Evolutionary conservation across 2,888 invertebrate genomes (phyloP), one percentile per base, ranked within the genome.

Genomic region (Muscina levida): DNA sequence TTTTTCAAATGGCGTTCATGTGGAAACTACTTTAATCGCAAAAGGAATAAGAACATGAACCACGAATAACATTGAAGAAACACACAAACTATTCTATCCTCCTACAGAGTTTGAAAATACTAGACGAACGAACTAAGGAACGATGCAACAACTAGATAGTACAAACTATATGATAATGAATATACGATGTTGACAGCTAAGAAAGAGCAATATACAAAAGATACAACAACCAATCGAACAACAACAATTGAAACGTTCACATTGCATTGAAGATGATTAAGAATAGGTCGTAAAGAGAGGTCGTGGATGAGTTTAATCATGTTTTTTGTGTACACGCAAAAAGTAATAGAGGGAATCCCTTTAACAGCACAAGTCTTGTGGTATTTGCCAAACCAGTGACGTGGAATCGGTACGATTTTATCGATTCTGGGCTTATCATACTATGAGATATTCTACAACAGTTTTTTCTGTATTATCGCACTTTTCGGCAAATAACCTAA

Each of bases 111-210:
- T n/a, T 59, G 62, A 57, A 72, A 68, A 15, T 39, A 56, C 2
- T 19, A 26, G n/a, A 37, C 11, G 26, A 73, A 53, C 22, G 37
- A 62, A 59, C 37, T 10, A 17, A 59, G 19, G 11, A 48, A 51
- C 51, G 19, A n/a, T n/a, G 56, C 19, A 56, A 31, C 31, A 24
- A 26, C 56, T 13, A n/a, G 6, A 44, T 10, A 19, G 10, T 11
- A 59, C 19, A 39, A 62, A 46, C 56, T 39, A 70, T 56, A 65
- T 46, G 65, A 70, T 82, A 84, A 82, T 79, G 79, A 79, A 82
- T 74, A 79, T 84, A 76, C 75, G 79, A 82, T 82, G 53, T 83
- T 85, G 85, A 86, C 85, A 86, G 86, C 85, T 84, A 85, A 82
- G 85, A 83, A 83, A 83, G 76, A 46, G 77, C 44, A 65, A 44